Evolutionary conservation across 2,797 vertebrate genomes (phyloP).

Genomic region (Dendrocincla fuliginosa): DNA sequence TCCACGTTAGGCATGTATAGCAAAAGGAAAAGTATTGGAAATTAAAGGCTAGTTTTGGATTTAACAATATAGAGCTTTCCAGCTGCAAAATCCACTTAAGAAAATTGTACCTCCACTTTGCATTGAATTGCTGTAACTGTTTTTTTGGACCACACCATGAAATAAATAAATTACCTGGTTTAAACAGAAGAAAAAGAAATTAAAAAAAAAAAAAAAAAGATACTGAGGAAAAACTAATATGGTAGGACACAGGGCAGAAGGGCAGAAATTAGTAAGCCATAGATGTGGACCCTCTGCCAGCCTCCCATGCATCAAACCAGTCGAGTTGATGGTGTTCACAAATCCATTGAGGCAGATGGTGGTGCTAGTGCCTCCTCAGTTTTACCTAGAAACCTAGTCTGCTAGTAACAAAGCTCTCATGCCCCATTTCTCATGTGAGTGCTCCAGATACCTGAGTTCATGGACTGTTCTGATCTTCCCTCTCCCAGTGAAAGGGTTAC

Average conservation of each 20-base stretch:
- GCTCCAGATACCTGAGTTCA: fast-evolving
- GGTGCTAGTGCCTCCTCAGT: not conserved
- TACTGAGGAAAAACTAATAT: not conserved
- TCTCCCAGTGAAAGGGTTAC: not conserved
- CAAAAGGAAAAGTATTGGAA: not conserved
- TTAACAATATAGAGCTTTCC: not conserved
- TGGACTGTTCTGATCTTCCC: not conserved
- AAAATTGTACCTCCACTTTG: not conserved
- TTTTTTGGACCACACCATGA: not conserved
- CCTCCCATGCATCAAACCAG: not conserved
- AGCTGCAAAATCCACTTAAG: not conserved
- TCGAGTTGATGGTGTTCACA: not conserved
- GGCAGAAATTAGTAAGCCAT: not conserved
- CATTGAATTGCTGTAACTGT: not conserved
- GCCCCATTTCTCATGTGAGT: fast-evolving
- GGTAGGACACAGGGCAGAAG: not conserved
- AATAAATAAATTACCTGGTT: not conserved
- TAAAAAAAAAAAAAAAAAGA: not conserved
- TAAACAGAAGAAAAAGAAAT: not conserved
- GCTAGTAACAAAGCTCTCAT: not conserved
- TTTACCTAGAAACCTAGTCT: not conserved
- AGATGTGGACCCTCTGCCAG: not conserved
- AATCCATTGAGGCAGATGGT: fast-evolving
- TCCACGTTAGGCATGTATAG: not conserved
- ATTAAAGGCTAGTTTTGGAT: not conserved